These are phyloP conservation scores for Phaonia tiefii DNA, from an alignment of 2,888 invertebrate species.

Conservation along the genomic window DNA sequence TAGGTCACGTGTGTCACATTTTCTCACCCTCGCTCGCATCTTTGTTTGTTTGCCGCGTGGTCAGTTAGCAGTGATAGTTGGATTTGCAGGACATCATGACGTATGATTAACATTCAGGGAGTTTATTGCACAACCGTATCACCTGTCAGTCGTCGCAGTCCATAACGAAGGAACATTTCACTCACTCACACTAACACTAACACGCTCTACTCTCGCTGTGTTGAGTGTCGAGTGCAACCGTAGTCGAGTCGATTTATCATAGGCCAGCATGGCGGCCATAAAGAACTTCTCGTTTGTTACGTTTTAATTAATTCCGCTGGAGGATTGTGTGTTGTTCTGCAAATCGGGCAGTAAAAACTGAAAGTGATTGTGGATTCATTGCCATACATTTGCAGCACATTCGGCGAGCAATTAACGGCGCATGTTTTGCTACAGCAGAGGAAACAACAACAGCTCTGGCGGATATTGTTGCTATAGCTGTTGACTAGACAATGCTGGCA, in stretches of 20 bases:
- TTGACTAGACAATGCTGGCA: not conserved
- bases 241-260: conserved; percentile 16
- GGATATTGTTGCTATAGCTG: not conserved
- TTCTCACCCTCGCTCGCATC: too few species aligned
- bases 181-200: too few species aligned
- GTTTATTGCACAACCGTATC: conserved; percentile 1
- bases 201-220: too few species aligned
- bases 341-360: conserved; percentile 44
- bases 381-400: conserved; percentile 47
- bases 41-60: not conserved
- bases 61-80: not conserved
- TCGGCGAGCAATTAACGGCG: conserved; percentile 58
- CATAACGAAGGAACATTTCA: too few species aligned
- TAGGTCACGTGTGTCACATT: too few species aligned
- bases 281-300: not conserved
- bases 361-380: conserved; percentile 44
- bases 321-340: not conserved
- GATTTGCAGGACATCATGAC: not conserved
- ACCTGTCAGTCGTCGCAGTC: conserved; percentile 1
- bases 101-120: conserved; percentile 17
- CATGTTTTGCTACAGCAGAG: not conserved
- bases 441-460: too few species aligned
- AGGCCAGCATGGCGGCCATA: not conserved
- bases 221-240: not conserved
- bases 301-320: conserved; percentile 61